phyloP scores from a whole-genome alignment of 2,888 invertebrate genomes.

The Eilema griseolum region DNA sequence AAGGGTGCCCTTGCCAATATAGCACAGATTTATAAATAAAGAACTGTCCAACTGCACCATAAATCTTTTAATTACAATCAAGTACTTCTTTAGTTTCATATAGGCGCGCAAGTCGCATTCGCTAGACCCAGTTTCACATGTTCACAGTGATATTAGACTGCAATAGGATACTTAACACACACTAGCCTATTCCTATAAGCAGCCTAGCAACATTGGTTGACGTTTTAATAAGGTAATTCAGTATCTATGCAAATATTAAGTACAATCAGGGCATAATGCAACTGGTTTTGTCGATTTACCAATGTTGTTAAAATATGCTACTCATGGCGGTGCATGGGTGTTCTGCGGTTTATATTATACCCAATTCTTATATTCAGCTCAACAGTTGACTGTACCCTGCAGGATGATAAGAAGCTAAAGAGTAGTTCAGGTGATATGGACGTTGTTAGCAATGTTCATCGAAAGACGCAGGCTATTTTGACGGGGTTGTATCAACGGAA shows the following conservation, averaged over 20 bases:
- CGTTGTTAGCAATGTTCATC: not conserved
- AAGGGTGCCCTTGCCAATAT: not conserved
- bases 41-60: not conserved
- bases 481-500: not conserved
- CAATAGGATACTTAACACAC: not conserved
- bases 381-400: too few species aligned
- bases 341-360: not conserved
- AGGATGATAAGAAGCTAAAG: too few species aligned
- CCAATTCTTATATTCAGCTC: not conserved
- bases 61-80: not conserved
- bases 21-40: not conserved
- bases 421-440: not conserved
- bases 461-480: not conserved
- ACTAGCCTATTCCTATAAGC: not conserved
- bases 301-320: not conserved
- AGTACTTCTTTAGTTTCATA: not conserved
- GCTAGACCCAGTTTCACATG: not conserved
- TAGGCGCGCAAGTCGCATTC: not conserved
- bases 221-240: not conserved
- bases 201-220: not conserved
- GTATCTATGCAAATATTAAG: not conserved
- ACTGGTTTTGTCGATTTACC: not conserved
- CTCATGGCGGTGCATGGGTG: not conserved
- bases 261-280: not conserved
- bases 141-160: not conserved